A percentile compares a stretch with the other conserved stretches of the same genome.
Evolutionary conservation across 2,113 vertebrate species (phyloP).

Genomic region (Echinops telfairi): DNA sequence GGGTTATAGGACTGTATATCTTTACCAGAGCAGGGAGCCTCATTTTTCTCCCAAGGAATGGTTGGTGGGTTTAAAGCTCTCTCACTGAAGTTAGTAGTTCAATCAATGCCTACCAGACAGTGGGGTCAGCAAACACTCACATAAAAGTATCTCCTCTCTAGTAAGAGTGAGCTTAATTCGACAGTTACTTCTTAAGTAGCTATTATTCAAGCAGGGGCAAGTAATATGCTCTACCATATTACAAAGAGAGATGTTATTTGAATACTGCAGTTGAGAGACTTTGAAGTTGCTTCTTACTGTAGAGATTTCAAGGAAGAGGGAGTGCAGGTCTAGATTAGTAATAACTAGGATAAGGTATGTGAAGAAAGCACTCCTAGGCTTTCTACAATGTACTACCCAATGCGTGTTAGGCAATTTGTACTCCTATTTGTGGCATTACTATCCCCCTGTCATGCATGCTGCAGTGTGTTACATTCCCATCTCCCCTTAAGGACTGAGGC

Average conservation of each 20-base stretch:
- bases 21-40: no score
- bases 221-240: neutral
- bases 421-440: neutral
- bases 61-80: no score
- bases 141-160: neutral
- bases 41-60: no score
- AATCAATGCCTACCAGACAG: no score
- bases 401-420: neutral
- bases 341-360: neutral
- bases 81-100: no score
- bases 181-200: neutral
- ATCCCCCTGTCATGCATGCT: no score
- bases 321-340: neutral
- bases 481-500: no score
- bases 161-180: conserved; percentile 2
- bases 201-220: conserved; percentile 1
- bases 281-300: conserved; percentile 2
- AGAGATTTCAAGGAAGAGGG: conserved; percentile 10
- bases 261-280: neutral
- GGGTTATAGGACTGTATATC: no score
- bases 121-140: neutral
- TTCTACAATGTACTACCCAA: no score
- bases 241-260: neutral
- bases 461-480: no score
- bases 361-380: neutral